Percentiles rank a stretch among this genome's conserved stretches.
Conservation (phyloP, 2,888 invertebrate species). For the Chrysina gloriosa region DNA sequence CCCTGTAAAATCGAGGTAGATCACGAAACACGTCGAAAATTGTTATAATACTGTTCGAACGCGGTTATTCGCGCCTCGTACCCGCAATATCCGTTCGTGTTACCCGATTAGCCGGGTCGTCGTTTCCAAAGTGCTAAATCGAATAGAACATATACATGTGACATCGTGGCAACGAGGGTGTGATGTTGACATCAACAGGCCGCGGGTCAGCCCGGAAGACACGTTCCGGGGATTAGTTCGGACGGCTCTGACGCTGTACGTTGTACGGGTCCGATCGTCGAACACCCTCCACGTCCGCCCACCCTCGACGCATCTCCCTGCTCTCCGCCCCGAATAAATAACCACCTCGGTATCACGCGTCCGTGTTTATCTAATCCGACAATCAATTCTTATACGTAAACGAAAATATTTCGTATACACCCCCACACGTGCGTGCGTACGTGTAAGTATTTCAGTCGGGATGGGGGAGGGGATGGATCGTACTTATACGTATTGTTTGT, state of each 20-base stretch:
- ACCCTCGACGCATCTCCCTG: background rate
- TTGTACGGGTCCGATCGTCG: conserved; percentile 37
- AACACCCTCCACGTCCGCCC: conserved; percentile 32
- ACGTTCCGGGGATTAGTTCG: conserved; percentile 60
- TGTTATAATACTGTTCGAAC: conserved; percentile 5
- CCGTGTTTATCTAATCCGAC: conserved; percentile 52
- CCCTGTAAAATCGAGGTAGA: too few relatives aligned
- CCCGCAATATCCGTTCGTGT: conserved; percentile 19
- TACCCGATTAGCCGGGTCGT: conserved; percentile 30
- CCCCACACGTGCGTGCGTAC: too few relatives aligned
- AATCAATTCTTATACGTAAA: conserved; percentile 49
- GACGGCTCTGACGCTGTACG: conserved; percentile 52
- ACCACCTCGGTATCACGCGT: conserved; percentile 55
- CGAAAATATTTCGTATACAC: background rate
- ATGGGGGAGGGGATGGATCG: too few relatives aligned
- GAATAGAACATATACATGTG: conserved; percentile 48
- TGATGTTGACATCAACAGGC: conserved; percentile 61
- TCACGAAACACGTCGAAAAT: conserved; percentile 9
- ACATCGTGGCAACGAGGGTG: conserved; percentile 58
- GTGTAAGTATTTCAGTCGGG: too few relatives aligned
- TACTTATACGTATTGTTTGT: too few relatives aligned
- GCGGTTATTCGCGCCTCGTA: conserved; percentile 1
- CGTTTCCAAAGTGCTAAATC: conserved; percentile 41
- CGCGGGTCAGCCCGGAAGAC: conserved; percentile 60
- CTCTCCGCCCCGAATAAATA: conserved; percentile 55